Base-by-base conservation (phyloP, 2,888 invertebrate genomes). In the Malachius bipustulatus region DNA sequence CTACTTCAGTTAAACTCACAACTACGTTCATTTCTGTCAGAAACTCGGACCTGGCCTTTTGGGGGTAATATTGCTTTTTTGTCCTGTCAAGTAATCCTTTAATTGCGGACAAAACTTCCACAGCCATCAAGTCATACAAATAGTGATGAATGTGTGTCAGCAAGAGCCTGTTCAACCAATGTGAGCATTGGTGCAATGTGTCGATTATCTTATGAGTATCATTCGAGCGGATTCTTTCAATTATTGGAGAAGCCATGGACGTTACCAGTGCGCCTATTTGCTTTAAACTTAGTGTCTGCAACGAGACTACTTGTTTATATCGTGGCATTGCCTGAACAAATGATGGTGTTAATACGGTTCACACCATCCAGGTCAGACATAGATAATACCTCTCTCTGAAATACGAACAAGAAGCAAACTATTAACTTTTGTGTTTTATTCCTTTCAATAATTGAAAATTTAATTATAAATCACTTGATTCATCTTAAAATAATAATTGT, bases 11-110 rank as follows among this genome's bases (percentile, higher is more conserved):
- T 50, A 78, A 65, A 51, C 71, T 73, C 30, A 80, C 75, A 24
- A 75, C 73, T 0, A 80, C 72, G 50, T 78, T 80, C 67, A 81
- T 75, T 60, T 78, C 74, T 31, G 70, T 73, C 19, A 78, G 65
- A 54, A 77, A 78, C 48, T 69, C 69, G 16, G 71, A 66, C 66
- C 77, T 75, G n/a, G 71, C 69, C 13, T 69, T 65, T 42, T 70
- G 68, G 42, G 76, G 71, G 39, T 70, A 72, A 50, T 73, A 67
- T 2, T 69, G 67, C 31, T 67, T 66, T 58, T 77, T 78, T 3
- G 75, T 77, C 59, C 72, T 71, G 48, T 77, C 75, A 38, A 80
- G 67, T 15, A 80, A 61, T 36, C 67, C 61, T 38, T 73, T 67
- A 14, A 81, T 64, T 16, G 76, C 67, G 46, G 63, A 62, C 24